Conservation (phyloP, 2,113 vertebrate genomes). For the Carettochelys insculpta region DNA sequence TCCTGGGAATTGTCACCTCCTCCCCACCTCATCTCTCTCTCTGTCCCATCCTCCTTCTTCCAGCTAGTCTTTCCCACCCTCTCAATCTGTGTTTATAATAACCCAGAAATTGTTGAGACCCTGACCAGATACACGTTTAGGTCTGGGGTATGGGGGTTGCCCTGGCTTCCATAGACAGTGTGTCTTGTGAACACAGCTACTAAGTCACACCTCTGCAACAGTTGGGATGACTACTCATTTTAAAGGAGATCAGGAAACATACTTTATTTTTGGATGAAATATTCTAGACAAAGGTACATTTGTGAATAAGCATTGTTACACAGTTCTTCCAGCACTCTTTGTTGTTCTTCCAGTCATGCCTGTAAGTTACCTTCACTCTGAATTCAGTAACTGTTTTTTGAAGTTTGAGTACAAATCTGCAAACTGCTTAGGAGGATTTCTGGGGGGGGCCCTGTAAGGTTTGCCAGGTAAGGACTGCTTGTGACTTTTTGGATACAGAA, state of each 20-base stretch:
- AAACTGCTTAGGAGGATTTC: background rate
- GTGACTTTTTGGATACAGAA: background rate
- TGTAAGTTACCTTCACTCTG: background rate
- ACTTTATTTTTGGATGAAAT: background rate
- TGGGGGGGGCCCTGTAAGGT: background rate
- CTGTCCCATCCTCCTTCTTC: background rate
- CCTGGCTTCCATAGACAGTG: background rate
- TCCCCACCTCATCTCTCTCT: background rate
- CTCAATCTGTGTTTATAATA: background rate
- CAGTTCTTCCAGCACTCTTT: background rate
- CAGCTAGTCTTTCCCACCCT: background rate
- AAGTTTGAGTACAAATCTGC: slow-evolving; percentile 12
- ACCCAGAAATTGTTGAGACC: background rate
- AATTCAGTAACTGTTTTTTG: slow-evolving; percentile 42
- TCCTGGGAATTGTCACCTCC: background rate
- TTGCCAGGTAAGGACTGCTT: background rate
- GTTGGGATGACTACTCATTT: slow-evolving; percentile 56
- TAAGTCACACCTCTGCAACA: slow-evolving; percentile 64
- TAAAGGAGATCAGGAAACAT: background rate
- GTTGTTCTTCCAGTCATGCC: background rate
- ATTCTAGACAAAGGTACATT: background rate
- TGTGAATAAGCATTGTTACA: background rate
- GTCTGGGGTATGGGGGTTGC: no score
- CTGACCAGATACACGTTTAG: background rate
- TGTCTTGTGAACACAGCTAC: background rate